Conservation (phyloP, 2,888 invertebrate genomes). For the Tachina fera region DNA sequence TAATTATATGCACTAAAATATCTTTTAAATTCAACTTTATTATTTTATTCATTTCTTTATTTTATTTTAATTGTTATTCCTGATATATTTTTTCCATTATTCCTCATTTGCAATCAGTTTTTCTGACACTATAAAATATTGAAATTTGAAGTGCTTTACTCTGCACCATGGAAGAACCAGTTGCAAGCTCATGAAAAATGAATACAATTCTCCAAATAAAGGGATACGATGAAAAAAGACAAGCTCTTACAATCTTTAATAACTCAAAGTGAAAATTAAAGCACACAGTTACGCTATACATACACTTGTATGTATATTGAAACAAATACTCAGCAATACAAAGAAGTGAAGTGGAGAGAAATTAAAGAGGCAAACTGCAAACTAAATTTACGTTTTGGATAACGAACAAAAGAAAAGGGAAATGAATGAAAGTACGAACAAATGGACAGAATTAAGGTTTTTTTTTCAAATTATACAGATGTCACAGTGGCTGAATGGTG, state of each 20-base stretch:
- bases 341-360: slow-evolving; percentile 45
- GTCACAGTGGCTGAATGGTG: slow-evolving; percentile 33
- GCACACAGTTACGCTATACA: slow-evolving; percentile 39
- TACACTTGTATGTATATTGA: neutral
- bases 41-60: slow-evolving; percentile 4
- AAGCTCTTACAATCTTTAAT: slow-evolving; percentile 59
- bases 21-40: slow-evolving; percentile 7
- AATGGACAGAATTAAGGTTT: slow-evolving; percentile 38
- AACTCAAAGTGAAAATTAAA: slow-evolving; percentile 69
- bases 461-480: slow-evolving; percentile 57
- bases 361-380: slow-evolving; percentile 59
- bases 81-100: neutral
- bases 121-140: slow-evolving; percentile 67
- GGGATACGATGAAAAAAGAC: neutral
- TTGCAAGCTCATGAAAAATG: slow-evolving; percentile 2
- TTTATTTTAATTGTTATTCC: slow-evolving; percentile 14
- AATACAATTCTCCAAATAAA: neutral
- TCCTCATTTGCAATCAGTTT: slow-evolving; percentile 48
- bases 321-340: slow-evolving; percentile 28
- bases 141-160: slow-evolving; percentile 56
- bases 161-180: slow-evolving; percentile 12
- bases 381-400: slow-evolving; percentile 64
- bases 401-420: slow-evolving; percentile 51
- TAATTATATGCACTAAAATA: neutral
- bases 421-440: slow-evolving; percentile 6